Evolutionary conservation across 1,140 invertebrate genomes (phyloP).

Genomic region (Habropoda laboriosa): DNA sequence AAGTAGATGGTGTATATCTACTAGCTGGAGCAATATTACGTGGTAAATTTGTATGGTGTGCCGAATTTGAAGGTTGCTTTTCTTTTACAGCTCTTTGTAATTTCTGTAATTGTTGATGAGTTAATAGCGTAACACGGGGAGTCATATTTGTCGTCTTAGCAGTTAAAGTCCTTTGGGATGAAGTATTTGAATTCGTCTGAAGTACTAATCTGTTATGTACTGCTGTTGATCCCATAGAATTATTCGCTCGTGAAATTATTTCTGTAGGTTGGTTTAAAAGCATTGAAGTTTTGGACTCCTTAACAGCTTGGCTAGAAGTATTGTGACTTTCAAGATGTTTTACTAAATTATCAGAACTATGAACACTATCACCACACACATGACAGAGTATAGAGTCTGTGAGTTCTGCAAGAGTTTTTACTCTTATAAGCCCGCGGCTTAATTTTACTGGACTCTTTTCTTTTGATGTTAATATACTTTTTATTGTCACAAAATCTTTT

Average conservation of each 20-base stretch:
- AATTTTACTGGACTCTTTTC: background rate
- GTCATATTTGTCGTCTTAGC: no score
- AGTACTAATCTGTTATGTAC: background rate
- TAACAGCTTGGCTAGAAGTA: background rate
- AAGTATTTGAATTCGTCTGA: background rate
- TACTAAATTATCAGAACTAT: background rate
- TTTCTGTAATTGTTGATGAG: background rate
- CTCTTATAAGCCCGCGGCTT: conserved; percentile 53
- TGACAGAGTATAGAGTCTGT: conserved; percentile 1
- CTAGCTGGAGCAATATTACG: background rate
- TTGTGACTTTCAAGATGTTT: conserved; percentile 18
- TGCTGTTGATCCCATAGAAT: no score
- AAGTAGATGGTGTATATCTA: background rate
- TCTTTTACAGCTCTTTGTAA: background rate
- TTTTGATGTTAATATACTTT: background rate
- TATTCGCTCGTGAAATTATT: background rate
- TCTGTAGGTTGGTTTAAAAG: background rate
- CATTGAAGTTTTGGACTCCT: background rate
- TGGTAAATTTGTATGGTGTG: conserved; percentile 40
- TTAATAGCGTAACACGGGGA: background rate
- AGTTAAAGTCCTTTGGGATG: no score
- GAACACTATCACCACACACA: conserved; percentile 12
- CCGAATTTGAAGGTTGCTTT: background rate
- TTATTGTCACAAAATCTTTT: background rate
- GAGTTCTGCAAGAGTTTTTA: conserved; percentile 62